Conservation (phyloP, 2,113 vertebrate species). For the Azemiops feae region DNA sequence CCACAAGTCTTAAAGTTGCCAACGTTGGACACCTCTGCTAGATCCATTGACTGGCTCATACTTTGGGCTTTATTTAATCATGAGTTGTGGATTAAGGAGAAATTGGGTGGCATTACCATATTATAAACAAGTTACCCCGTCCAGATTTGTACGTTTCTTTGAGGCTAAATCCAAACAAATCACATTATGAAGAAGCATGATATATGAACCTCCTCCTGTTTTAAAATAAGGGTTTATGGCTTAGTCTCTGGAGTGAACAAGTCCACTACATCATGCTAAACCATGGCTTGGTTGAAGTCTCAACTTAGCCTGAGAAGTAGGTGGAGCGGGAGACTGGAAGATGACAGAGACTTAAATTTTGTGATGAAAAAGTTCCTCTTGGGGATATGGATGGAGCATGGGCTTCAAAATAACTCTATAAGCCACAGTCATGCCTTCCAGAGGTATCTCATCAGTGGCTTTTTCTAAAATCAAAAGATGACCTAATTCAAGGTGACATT, state of each 20-base stretch:
- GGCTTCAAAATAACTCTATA: not conserved
- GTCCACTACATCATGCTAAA: not conserved
- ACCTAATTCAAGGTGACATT: not conserved
- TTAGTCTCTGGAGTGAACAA: not conserved
- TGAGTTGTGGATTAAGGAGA: not conserved
- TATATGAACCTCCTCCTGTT: not conserved
- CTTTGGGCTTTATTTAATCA: not conserved
- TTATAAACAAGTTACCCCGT: not conserved
- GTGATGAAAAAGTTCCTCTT: not conserved
- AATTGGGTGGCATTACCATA: not conserved
- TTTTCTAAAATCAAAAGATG: not conserved
- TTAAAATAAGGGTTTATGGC: not conserved
- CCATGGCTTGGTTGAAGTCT: not conserved
- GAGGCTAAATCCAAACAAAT: not conserved
- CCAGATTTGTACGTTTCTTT: not conserved
- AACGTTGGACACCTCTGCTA: not conserved
- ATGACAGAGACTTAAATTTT: not conserved
- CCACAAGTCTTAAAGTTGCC: too few relatives aligned
- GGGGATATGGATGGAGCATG: not conserved
- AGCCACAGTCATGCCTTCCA: not conserved
- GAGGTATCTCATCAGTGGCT: not conserved
- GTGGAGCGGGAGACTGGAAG: not conserved
- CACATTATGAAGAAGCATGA: not conserved
- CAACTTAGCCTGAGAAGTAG: not conserved
- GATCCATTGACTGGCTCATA: not conserved